These are phyloP conservation scores for Typhlichthys subterraneus DNA, from an alignment of 2,797 vertebrate genomes.

Conservation along the genomic window DNA sequence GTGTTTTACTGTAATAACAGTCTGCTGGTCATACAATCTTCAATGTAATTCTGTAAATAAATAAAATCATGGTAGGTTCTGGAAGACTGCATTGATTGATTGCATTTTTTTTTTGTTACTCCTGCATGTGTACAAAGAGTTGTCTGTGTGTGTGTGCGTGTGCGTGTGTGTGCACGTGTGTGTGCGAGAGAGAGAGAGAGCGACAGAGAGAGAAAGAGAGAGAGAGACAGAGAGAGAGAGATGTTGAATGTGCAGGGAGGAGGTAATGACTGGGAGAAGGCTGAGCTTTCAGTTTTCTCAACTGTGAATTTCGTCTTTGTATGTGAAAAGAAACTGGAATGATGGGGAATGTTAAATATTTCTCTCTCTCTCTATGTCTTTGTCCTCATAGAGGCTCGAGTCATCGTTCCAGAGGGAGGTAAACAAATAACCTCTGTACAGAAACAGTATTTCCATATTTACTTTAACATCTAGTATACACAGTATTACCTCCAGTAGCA, in stretches of 20 bases:
- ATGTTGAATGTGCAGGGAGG: constrained; percentile 67
- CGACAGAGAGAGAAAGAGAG: constrained; percentile 18
- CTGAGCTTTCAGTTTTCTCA: constrained; percentile 29
- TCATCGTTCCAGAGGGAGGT: constrained; percentile 81
- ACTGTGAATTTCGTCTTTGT: constrained; percentile 79
- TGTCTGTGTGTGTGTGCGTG: constrained; percentile 43
- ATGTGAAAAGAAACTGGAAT: constrained; percentile 39
- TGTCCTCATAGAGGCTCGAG: constrained; percentile 72
- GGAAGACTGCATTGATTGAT: no score
- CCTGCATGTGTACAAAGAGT: constrained; percentile 47
- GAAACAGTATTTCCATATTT: neutral
- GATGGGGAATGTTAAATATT: constrained; percentile 49
- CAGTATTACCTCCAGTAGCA: neutral
- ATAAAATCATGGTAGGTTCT: no score
- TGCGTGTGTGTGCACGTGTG: constrained; percentile 18
- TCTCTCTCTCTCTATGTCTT: constrained; percentile 20
- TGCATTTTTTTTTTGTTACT: constrained; percentile 25
- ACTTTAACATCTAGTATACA: neutral
- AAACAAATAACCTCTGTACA: constrained; percentile 33
- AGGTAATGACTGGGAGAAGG: constrained; percentile 46
- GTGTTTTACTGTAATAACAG: no score
- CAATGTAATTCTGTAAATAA: no score
- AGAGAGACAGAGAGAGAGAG: constrained; percentile 27
- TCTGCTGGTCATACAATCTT: no score
- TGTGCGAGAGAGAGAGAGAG: constrained; percentile 20